phyloP scores from a whole-genome alignment of 2,797 vertebrate genomes.

The Bovichtus variegatus region DNA sequence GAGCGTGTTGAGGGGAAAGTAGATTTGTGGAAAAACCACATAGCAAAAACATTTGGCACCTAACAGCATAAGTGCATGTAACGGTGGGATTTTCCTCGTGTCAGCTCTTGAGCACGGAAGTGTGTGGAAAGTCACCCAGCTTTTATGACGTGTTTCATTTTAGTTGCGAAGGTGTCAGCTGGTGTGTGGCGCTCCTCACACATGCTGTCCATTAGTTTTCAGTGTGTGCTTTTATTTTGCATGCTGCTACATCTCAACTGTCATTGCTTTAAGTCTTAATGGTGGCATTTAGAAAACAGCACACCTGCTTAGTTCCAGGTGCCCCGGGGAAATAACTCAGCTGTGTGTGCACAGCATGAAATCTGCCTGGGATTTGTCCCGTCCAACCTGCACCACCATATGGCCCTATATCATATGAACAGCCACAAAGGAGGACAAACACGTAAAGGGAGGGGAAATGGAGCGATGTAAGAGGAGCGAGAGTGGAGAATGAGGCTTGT shows the following conservation, averaged over 20 bases:
- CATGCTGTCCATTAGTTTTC: conserved; percentile 63
- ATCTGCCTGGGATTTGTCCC: conserved; percentile 73
- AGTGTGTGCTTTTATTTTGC: conserved; percentile 6
- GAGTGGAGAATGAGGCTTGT: conserved; percentile 34
- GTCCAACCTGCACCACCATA: conserved; percentile 74
- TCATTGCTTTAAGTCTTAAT: conserved; percentile 63
- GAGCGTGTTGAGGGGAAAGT: conserved; percentile 19
- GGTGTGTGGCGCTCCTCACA: conserved; percentile 55
- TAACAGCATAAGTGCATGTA: neutral
- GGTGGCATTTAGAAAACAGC: conserved; percentile 67
- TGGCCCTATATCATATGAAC: conserved; percentile 67
- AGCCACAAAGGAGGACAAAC: conserved; percentile 53
- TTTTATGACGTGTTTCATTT: conserved; percentile 83
- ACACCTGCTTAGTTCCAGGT: conserved; percentile 75
- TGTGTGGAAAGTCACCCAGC: conserved; percentile 45
- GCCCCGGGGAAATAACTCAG: conserved; percentile 78
- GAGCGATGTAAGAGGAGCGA: conserved; percentile 40
- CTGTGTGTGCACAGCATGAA: conserved; percentile 61
- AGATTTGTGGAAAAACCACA: conserved; percentile 19
- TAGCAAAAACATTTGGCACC: conserved; percentile 20
- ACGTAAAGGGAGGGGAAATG: conserved; percentile 21
- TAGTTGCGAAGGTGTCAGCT: conserved; percentile 57
- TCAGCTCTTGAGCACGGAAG: conserved; percentile 35
- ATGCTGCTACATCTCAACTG: conserved; percentile 65
- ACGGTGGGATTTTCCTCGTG: conserved; percentile 25